These are phyloP conservation scores for Willisornis vidua DNA, from an alignment of 2,113 vertebrate genomes.

Conservation along the genomic window DNA sequence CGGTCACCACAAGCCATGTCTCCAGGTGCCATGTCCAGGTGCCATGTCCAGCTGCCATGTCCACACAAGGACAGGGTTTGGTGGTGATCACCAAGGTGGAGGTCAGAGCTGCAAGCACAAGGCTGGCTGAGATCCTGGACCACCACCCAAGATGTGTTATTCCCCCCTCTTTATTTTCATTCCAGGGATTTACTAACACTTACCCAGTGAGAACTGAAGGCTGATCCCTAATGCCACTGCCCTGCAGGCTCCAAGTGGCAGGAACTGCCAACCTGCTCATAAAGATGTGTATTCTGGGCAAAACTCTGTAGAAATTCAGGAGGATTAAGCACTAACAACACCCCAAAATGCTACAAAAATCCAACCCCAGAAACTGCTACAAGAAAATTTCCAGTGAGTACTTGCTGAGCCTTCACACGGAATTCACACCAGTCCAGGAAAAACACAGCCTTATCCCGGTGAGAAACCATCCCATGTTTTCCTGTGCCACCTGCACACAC, in stretches of 20 bases:
- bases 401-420: background rate
- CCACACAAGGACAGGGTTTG: background rate
- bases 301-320: background rate
- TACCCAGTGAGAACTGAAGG: background rate
- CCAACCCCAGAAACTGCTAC: background rate
- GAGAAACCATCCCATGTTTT: slow-evolving; percentile 26
- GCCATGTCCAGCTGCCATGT: background rate
- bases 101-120: background rate
- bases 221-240: background rate
- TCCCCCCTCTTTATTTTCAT: background rate
- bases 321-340: background rate
- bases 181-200: background rate
- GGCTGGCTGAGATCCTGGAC: background rate
- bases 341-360: background rate
- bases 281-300: background rate
- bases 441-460: slow-evolving; percentile 60
- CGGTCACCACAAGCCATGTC: background rate
- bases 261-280: background rate
- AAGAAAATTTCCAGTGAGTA: background rate
- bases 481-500: slow-evolving; percentile 68
- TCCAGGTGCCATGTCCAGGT: background rate
- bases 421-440: slow-evolving; percentile 24
- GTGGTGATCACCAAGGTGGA: background rate
- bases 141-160: background rate
- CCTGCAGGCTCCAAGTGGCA: background rate